These are phyloP conservation scores for Mizuhopecten yessoensis DNA, from an alignment of 1,140 invertebrate species.

Conservation along the genomic window DNA sequence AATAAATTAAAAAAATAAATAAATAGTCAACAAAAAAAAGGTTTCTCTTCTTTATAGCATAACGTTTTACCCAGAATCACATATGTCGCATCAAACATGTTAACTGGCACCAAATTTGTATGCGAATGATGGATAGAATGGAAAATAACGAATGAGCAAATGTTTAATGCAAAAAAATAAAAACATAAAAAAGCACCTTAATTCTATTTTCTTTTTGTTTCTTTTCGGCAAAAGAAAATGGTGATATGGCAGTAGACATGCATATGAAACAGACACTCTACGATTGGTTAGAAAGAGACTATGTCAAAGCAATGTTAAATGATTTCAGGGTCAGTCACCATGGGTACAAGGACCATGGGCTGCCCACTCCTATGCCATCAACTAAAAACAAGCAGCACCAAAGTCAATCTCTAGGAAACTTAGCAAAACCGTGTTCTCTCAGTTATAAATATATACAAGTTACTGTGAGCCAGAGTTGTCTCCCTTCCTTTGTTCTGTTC, in stretches of 20 bases:
- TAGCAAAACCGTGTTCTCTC: neutral
- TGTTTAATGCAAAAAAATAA: neutral
- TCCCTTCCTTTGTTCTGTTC: neutral
- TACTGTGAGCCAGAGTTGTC: neutral
- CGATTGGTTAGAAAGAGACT: neutral
- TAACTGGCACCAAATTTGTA: constrained; percentile 34
- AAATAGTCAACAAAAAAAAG: constrained; percentile 7
- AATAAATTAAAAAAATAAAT: neutral
- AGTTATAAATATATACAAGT: neutral
- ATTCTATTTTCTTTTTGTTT: neutral
- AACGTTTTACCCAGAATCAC: neutral
- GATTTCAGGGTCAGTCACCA: neutral
- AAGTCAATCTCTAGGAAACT: neutral
- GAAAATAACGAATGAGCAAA: neutral
- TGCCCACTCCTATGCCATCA: constrained; percentile 16
- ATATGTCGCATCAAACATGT: constrained; percentile 13
- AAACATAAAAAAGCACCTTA: neutral
- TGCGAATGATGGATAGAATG: neutral
- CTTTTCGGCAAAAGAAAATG: neutral
- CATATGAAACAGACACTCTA: constrained; percentile 19
- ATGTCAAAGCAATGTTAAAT: constrained; percentile 32
- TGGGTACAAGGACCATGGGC: neutral
- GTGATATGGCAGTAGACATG: constrained; percentile 21
- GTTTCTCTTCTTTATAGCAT: constrained; percentile 2
- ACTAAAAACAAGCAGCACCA: constrained; percentile 10